Evolutionary conservation across 2,113 vertebrate genomes (phyloP).

Genomic region (Acrocephalus arundinaceus): DNA sequence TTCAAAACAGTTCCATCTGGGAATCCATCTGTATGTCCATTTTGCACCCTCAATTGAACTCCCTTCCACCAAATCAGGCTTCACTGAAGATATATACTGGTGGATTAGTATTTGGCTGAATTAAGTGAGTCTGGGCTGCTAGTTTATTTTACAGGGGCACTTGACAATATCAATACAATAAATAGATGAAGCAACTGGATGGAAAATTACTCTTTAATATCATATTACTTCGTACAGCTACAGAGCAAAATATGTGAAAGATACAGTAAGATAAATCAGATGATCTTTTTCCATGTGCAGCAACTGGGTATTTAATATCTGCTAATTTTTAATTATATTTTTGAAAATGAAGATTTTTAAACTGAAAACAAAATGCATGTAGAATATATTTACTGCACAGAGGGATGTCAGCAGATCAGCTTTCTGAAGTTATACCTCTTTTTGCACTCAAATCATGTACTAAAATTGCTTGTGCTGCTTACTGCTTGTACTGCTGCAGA

Average conservation of each 20-base stretch:
- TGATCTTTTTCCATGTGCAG: neutral
- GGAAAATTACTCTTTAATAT: constrained; percentile 1
- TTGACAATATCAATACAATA: constrained; percentile 16
- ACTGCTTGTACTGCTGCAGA: neutral
- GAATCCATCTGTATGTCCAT: constrained; percentile 13
- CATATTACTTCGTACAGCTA: neutral
- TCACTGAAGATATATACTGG: neutral
- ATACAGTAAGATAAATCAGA: neutral
- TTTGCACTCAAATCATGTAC: neutral
- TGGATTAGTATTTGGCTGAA: neutral
- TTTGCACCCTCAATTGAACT: constrained; percentile 39
- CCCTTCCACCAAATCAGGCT: neutral
- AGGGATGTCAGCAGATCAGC: neutral
- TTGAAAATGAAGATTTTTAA: neutral
- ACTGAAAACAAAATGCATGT: neutral
- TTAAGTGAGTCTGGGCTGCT: neutral
- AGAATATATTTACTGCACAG: neutral
- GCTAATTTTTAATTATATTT: neutral
- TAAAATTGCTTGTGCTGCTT: neutral
- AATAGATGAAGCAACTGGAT: constrained; percentile 14
- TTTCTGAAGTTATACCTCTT: neutral
- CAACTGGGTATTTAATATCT: neutral
- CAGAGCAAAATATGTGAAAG: constrained; percentile 6
- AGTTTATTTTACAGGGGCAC: constrained; percentile 24
- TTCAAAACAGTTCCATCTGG: constrained; percentile 54